These are phyloP conservation scores for Chaetophractus vellerosus DNA, from an alignment of 2,797 vertebrate species.

Conservation along the genomic window DNA sequence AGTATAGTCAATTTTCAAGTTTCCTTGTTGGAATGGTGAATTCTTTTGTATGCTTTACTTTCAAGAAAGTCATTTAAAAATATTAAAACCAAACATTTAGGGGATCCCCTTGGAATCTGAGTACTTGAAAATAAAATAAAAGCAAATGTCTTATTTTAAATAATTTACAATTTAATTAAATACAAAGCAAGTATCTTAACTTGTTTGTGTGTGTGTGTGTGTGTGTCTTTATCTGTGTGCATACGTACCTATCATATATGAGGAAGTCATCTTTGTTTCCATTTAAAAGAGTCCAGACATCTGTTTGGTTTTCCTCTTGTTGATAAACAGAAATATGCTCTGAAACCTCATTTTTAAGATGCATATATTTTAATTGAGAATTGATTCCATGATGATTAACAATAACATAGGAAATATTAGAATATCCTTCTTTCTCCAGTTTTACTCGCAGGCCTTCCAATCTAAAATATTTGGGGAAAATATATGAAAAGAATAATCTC, in stretches of 20 bases:
- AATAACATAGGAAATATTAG: slow-evolving; percentile 93
- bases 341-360: slow-evolving; percentile 92
- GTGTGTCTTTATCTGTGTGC: background rate
- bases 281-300: slow-evolving; percentile 94
- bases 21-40: slow-evolving; percentile 18
- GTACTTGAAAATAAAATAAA: slow-evolving; percentile 49
- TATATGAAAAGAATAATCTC: background rate
- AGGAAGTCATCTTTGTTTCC: slow-evolving; percentile 96
- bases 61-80: slow-evolving; percentile 53
- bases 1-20: background rate
- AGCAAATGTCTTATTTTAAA: slow-evolving; percentile 56
- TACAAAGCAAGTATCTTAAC: background rate
- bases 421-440: slow-evolving; percentile 92
- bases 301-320: slow-evolving; percentile 91
- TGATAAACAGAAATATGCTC: slow-evolving; percentile 93
- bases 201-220: background rate
- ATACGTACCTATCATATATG: slow-evolving; percentile 96
- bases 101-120: slow-evolving; percentile 31
- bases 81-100: slow-evolving; percentile 51
- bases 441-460: slow-evolving; percentile 94
- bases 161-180: slow-evolving; percentile 26
- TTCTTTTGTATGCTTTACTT: background rate
- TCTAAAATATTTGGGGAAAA: slow-evolving; percentile 88
- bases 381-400: slow-evolving; percentile 93
- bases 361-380: slow-evolving; percentile 90